Evolutionary conservation across 1,140 invertebrate genomes (phyloP).

Genomic region (Drosophila truncata): DNA sequence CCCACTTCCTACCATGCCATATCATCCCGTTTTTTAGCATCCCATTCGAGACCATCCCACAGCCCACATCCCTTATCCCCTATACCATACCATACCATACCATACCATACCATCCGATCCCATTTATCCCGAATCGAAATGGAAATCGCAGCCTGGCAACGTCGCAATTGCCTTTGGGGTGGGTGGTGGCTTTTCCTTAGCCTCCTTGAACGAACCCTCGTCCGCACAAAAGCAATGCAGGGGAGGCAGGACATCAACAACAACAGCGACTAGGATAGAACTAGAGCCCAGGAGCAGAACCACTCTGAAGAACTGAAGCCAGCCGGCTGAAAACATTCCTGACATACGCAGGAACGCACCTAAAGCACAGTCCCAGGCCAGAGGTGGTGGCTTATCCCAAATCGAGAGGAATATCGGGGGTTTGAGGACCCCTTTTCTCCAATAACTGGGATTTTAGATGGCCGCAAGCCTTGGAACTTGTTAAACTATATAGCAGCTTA

Average conservation of each 20-base stretch:
- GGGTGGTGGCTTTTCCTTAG: constrained; percentile 42
- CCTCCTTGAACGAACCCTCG: constrained; percentile 9
- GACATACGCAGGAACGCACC: constrained; percentile 34
- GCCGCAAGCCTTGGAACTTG: too few relatives aligned
- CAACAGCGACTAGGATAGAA: constrained; percentile 21
- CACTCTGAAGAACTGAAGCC: not conserved
- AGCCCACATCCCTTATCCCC: constrained; percentile 4
- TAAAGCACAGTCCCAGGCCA: constrained; percentile 2
- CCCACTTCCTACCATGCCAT: not conserved
- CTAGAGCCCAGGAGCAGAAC: constrained; percentile 7
- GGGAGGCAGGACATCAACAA: constrained; percentile 12
- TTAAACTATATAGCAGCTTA: too few relatives aligned
- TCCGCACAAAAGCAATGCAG: too few relatives aligned
- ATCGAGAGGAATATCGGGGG: not conserved
- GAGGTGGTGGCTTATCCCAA: constrained; percentile 7
- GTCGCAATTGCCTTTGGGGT: constrained; percentile 45
- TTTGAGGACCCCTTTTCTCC: not conserved
- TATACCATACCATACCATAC: constrained; percentile 10
- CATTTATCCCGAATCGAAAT: constrained; percentile 55
- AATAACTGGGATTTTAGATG: too few relatives aligned
- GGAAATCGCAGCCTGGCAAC: constrained; percentile 59
- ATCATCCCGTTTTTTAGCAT: constrained; percentile 14
- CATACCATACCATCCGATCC: constrained; percentile 17
- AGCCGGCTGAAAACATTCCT: constrained; percentile 49
- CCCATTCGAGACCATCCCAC: constrained; percentile 8